These are phyloP conservation scores for Paramuricea clavata DNA, from an alignment of 92 coral and sea anemone genomes.

Conservation along the genomic window DNA sequence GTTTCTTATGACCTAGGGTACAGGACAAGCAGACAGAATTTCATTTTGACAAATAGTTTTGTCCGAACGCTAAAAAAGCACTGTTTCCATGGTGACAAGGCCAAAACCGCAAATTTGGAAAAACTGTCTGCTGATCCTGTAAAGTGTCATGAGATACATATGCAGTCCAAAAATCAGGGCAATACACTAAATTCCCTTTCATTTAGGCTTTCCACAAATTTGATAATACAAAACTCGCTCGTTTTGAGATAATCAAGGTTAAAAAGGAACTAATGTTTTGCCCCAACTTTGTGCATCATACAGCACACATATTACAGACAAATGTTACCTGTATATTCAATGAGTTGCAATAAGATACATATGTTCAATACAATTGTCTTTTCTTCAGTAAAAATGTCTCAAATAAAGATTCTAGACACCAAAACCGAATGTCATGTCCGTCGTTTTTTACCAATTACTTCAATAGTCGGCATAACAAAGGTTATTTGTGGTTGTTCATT, in stretches of 20 bases:
- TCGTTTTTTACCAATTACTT: too few species aligned
- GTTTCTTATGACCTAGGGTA: neutral
- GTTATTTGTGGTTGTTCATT: too few species aligned
- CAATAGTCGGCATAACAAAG: too few species aligned
- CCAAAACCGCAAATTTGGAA: neutral
- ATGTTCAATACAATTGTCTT: conserved; percentile 17
- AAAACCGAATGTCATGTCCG: too few species aligned
- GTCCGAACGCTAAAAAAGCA: neutral
- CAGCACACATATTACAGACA: neutral
- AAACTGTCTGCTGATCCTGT: conserved; percentile 12
- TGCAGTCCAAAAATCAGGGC: neutral
- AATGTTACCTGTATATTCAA: neutral
- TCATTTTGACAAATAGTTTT: neutral
- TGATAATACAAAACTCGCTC: neutral
- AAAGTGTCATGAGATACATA: conserved; percentile 1
- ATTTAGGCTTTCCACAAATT: conserved; percentile 14
- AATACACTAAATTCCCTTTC: neutral
- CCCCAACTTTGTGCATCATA: neutral
- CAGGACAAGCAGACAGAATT: conserved; percentile 14
- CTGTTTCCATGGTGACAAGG: conserved; percentile 7
- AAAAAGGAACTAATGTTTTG: neutral
- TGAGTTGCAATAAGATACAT: conserved; percentile 21
- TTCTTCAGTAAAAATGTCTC: too few species aligned
- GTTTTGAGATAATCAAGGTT: conserved; percentile 7
- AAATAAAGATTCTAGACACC: too few species aligned